Base-by-base conservation (phyloP, 2,888 invertebrate genomes). In the Galerucella calmariensis region DNA sequence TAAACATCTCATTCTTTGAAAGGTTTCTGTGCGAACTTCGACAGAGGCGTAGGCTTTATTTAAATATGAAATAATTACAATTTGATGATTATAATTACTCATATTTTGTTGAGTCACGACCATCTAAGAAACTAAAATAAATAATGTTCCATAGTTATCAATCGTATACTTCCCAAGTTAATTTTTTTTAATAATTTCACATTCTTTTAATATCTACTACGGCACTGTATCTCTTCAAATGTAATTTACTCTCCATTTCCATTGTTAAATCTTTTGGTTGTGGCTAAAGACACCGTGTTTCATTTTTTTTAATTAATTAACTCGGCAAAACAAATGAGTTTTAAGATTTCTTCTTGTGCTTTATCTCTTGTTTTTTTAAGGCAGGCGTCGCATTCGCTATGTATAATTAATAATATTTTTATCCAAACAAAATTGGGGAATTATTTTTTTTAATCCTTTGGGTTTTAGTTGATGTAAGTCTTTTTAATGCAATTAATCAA, bases 301-400 rank as follows among this genome's bases (percentile, higher is more conserved):
- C 82, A 81, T 84, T 85, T 85, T 27, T 83, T 85, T 84, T 85
- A 85, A 86, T 86, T 86, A 86, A 87, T 87, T 86, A 86, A 85
- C 84, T 82, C 84, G 82, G 78, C 79, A 83, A 83, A 85, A 85
- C 84, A 86, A 86, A 86, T 85, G 85, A 83, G 85, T 84, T 85
- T 84, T 81, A 81, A 84, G 83, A 84, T 85, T 85, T 83, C 82
- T 80, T 81, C 81, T 79, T 81, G 20, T 20, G 78, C 79, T 70
- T 74, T 75, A 79, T 82, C 81, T 81, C 82, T 81, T 84, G 81
- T 82, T 81, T 79, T 20, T 81, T 81, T 78, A 62, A 41, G 10
- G 59, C 48, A 53, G 59, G 44, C 61, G 44, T 63, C 20, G 24
- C 58, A 35, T 67, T 74, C 67, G 72, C 79, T 80, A 76, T 77